A percentile compares a stretch with the other conserved stretches of the same genome.
These are phyloP conservation scores for Musca vetustissima DNA, from an alignment of 1,140 invertebrate species.

Conservation along the genomic window DNA sequence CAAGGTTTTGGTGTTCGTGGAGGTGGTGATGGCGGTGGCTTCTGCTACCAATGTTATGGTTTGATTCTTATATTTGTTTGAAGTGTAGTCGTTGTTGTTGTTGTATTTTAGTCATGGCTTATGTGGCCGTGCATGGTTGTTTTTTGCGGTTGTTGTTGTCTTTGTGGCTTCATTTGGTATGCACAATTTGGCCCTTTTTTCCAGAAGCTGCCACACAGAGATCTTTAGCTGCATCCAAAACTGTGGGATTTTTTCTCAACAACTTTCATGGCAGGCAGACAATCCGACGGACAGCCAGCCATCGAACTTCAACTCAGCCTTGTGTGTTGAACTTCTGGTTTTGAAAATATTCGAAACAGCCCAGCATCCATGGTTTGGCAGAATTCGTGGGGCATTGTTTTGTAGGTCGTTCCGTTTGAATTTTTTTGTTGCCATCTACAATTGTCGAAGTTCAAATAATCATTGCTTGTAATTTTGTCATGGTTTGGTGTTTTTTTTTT, in stretches of 20 bases:
- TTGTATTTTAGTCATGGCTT: too few relatives aligned
- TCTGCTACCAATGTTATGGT: background rate
- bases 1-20: background rate
- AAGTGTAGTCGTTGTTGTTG: background rate
- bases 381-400: conserved; percentile 22
- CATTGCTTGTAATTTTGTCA: conserved; percentile 24
- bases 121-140: too few relatives aligned
- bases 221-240: too few relatives aligned
- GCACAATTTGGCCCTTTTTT: conserved; percentile 22
- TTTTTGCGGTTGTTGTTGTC: too few relatives aligned
- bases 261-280: too few relatives aligned
- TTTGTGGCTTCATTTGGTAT: conserved; percentile 10
- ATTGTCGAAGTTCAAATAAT: conserved; percentile 8
- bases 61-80: background rate
- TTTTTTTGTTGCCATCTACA: too few relatives aligned
- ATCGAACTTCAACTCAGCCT: too few relatives aligned
- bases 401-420: conserved; percentile 17
- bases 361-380: background rate
- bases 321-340: conserved; percentile 24
- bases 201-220: too few relatives aligned
- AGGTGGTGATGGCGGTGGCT: background rate
- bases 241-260: conserved; percentile 13
- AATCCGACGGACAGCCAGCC: too few relatives aligned
- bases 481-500: background rate
- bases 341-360: conserved; percentile 5